A percentile compares a stretch with the other conserved stretches of the same genome.
phyloP scores from a whole-genome alignment of 2,888 invertebrate species.

The Sarcophaga rosellei region DNA sequence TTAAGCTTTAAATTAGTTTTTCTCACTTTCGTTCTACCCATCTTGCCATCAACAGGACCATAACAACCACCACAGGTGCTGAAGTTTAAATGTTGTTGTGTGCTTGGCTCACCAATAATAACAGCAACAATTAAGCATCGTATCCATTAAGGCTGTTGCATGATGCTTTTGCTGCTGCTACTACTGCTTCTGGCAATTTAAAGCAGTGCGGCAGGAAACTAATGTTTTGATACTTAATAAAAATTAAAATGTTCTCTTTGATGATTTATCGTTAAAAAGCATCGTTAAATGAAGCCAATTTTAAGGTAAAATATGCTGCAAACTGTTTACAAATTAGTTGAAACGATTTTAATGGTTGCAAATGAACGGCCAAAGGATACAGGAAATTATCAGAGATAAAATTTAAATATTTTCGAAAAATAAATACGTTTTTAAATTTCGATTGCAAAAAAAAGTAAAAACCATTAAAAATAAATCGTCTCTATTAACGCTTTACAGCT shows the following conservation, averaged over 20 bases:
- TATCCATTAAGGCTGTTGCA: background rate
- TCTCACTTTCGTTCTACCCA: background rate
- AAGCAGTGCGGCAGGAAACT: background rate
- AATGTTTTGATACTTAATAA: constrained; percentile 42
- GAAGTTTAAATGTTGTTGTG: constrained; percentile 19
- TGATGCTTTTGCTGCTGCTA: too few species aligned
- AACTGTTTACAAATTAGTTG: constrained; percentile 18
- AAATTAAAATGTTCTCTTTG: constrained; percentile 46
- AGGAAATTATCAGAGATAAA: background rate
- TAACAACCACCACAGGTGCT: constrained; percentile 15
- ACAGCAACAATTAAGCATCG: background rate
- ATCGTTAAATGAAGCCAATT: constrained; percentile 2
- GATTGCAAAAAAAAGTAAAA: too few species aligned
- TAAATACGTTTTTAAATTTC: too few species aligned
- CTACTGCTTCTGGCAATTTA: background rate
- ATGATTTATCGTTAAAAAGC: constrained; percentile 43
- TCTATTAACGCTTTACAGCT: too few species aligned
- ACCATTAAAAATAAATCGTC: too few species aligned
- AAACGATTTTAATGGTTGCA: background rate
- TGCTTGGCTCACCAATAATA: constrained; percentile 18
- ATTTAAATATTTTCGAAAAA: too few species aligned
- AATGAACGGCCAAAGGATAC: background rate
- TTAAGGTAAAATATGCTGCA: background rate
- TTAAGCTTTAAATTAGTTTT: constrained; percentile 62
- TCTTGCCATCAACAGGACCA: background rate